These are phyloP conservation scores for Tetraodon nigroviridis DNA, from an alignment of 2,113 vertebrate genomes.

Conservation along the genomic window DNA sequence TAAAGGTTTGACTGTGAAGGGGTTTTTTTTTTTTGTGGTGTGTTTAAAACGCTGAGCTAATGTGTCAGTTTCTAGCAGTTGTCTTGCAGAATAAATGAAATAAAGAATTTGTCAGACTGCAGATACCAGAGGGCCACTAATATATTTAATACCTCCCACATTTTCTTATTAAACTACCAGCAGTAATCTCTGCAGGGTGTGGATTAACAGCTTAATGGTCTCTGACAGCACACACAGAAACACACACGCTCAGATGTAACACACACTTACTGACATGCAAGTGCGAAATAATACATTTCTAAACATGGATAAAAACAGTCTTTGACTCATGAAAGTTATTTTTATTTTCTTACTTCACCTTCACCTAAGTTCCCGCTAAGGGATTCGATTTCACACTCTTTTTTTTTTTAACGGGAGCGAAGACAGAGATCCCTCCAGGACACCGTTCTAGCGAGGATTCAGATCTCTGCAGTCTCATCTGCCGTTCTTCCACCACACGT, in stretches of 20 bases:
- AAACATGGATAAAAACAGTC: too few relatives aligned
- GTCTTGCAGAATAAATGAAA: constrained; percentile 5
- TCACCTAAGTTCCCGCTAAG: too few relatives aligned
- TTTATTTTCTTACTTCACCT: too few relatives aligned
- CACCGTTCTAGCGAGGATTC: neutral
- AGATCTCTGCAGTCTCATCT: neutral
- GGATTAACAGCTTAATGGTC: constrained; percentile 43
- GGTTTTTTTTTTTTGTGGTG: too few relatives aligned
- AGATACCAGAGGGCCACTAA: constrained; percentile 8
- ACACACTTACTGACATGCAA: constrained; percentile 5
- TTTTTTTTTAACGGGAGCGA: neutral
- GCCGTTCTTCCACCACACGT: neutral
- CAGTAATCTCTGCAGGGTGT: constrained; percentile 31
- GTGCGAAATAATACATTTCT: too few relatives aligned
- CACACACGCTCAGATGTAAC: neutral
- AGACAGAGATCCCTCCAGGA: constrained; percentile 6
- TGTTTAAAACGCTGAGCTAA: neutral
- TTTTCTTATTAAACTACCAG: constrained; percentile 33
- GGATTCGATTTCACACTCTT: too few relatives aligned
- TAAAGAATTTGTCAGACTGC: constrained; percentile 15
- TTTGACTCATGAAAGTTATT: too few relatives aligned
- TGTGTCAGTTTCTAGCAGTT: constrained; percentile 6
- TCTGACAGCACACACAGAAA: neutral
- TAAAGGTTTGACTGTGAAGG: too few relatives aligned
- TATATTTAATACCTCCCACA: constrained; percentile 31